Evolutionary conservation across 2,888 invertebrate species (phyloP), one percentile per base, ranked within the genome.

Genomic region (Andrena bucephala): DNA sequence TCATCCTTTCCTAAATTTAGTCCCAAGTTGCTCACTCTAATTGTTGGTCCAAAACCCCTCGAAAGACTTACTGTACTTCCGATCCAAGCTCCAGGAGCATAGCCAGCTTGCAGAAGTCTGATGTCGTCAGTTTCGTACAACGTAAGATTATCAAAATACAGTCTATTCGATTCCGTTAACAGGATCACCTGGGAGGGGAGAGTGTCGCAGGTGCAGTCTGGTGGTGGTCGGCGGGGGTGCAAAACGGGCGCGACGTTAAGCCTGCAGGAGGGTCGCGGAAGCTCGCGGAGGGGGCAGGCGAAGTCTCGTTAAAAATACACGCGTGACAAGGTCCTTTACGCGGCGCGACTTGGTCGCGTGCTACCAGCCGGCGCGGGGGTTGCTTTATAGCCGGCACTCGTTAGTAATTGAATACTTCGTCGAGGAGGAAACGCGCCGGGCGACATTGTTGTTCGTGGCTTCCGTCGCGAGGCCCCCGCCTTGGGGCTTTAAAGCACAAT

Each of bases 231-330:
- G 4, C 8, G 65, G 52, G 48, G 16, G 48, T 48, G 3, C n/a
- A 36, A 36, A 20, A 27, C 0, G 52, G 48, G 57, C 48, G 54
- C 54, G 66, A 67, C 48, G 75, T 59, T 70, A 67, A 71, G 27
- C 72, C 68, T 20, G 36, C 36, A 13, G 29, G 65, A 63, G 71
- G 81, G 66, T 75, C 36, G 76, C 52, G 76, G 36, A 16, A 62
- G 36, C 59, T 62, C 50, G 20, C n/a, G 59, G 48, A 10, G 67
- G 78, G 71, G 71, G 79, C 73, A 76, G 78, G 81, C 85, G 85
- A 67, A 82, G 84, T 79, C 90, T 91, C 91, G 88, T 91, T 91
- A 91, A 91, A 91, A 90, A 90, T 88, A 90, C 84, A 91, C 89
- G 90, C 87, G 89, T 89, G 90, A 90, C 88, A 86, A 90, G 87